Conservation (phyloP, 2,113 vertebrate species). For the Myocastor coypus region DNA sequence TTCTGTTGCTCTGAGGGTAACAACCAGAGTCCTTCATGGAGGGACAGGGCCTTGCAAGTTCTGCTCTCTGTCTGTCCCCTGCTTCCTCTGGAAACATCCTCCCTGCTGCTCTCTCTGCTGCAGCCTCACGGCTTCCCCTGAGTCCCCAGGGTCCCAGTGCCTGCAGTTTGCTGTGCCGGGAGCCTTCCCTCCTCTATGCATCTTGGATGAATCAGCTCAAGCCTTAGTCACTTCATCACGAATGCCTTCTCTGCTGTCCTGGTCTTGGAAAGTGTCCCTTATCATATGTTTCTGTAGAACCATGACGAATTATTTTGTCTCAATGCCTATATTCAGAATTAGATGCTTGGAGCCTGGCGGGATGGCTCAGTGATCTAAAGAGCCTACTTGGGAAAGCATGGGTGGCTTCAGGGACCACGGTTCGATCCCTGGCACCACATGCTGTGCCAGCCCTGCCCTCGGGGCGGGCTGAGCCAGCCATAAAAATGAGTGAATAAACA, state of each 20-base stretch:
- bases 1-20: background rate
- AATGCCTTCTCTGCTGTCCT: background rate
- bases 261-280: background rate
- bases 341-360: too few relatives aligned
- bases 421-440: too few relatives aligned
- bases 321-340: background rate
- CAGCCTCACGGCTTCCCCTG: background rate
- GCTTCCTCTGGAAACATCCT: background rate
- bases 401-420: too few relatives aligned
- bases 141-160: background rate
- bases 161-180: background rate
- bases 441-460: too few relatives aligned
- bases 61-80: background rate
- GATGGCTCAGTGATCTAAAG: too few relatives aligned
- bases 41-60: background rate
- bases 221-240: background rate
- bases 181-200: background rate
- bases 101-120: too few relatives aligned
- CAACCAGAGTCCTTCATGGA: background rate
- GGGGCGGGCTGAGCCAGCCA: too few relatives aligned
- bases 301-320: background rate
- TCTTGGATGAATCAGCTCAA: background rate
- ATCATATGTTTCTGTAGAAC: background rate
- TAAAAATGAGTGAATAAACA: too few relatives aligned
- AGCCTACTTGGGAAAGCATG: too few relatives aligned